Conservation (phyloP, 2,888 invertebrate species). For the Ormyrus labotus region DNA sequence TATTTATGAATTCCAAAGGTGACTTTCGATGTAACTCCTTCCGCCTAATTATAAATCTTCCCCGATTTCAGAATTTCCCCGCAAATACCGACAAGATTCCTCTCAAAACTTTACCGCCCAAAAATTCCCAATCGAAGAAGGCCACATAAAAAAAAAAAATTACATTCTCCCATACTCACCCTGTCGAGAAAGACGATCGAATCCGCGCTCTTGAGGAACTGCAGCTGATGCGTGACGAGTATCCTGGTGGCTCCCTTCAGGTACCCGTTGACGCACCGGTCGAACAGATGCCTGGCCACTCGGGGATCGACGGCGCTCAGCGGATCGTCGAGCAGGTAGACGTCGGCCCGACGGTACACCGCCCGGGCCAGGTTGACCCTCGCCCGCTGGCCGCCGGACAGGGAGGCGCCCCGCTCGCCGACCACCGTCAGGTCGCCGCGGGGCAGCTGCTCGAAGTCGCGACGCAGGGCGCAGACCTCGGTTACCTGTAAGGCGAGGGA, state of each 20-base stretch:
- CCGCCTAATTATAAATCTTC: no score
- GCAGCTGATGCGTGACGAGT: conserved; percentile 84
- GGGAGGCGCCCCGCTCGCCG: conserved; percentile 87
- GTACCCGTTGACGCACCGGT: conserved; percentile 82
- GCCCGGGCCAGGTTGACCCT: conserved; percentile 88
- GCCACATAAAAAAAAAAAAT: no score
- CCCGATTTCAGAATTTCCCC: no score
- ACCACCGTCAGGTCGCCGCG: conserved; percentile 87
- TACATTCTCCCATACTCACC: conserved; percentile 62
- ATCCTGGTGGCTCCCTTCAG: conserved; percentile 79
- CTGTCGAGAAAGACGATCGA: conserved; percentile 73
- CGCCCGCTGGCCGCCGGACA: conserved; percentile 91
- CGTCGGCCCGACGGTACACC: conserved; percentile 86
- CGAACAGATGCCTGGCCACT: conserved; percentile 85
- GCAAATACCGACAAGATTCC: no score
- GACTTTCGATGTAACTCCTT: no score
- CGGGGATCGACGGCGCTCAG: conserved; percentile 88
- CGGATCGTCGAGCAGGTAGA: conserved; percentile 89
- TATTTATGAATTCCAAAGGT: no score
- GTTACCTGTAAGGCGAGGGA: conserved; percentile 76
- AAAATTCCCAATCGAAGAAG: not conserved
- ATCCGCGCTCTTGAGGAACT: conserved; percentile 79
- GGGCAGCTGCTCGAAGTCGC: conserved; percentile 86
- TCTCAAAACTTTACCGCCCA: no score
- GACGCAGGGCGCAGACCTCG: conserved; percentile 80